A percentile compares a stretch with the other conserved stretches of the same genome.
Evolutionary conservation across 2,113 vertebrate genomes (phyloP).

Genomic region (Loxodonta africana): DNA sequence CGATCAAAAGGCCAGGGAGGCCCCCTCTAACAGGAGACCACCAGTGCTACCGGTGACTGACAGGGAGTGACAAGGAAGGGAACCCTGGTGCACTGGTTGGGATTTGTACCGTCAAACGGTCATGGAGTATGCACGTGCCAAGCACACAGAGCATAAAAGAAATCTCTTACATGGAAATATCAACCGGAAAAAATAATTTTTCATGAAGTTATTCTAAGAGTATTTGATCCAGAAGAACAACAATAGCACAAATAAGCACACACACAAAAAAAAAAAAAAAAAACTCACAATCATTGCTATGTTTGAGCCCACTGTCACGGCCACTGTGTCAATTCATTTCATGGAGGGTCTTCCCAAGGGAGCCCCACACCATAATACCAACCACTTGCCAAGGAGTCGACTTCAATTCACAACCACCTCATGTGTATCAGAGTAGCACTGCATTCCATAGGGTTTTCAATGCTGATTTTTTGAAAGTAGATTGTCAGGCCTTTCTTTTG

Average conservation of each 20-base stretch:
- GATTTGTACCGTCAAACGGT: rapidly evolving
- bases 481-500: background rate
- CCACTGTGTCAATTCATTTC: no score
- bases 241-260: background rate
- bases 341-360: no score
- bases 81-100: rapidly evolving
- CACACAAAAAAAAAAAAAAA: background rate
- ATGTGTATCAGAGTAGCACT: no score
- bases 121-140: rapidly evolving
- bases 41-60: background rate
- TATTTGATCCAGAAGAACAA: background rate
- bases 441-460: no score
- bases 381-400: no score
- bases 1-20: rapidly evolving
- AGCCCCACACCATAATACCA: background rate
- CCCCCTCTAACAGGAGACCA: background rate
- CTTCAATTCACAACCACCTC: no score
- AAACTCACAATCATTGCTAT: no score
- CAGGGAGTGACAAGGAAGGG: background rate
- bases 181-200: background rate
- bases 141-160: background rate
- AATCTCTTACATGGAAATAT: background rate
- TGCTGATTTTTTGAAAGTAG: no score
- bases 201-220: background rate
- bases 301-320: no score